A percentile compares a stretch with the other conserved stretches of the same genome.
These are phyloP conservation scores for Dinomys branickii DNA, from an alignment of 2,113 vertebrate genomes.

Conservation along the genomic window DNA sequence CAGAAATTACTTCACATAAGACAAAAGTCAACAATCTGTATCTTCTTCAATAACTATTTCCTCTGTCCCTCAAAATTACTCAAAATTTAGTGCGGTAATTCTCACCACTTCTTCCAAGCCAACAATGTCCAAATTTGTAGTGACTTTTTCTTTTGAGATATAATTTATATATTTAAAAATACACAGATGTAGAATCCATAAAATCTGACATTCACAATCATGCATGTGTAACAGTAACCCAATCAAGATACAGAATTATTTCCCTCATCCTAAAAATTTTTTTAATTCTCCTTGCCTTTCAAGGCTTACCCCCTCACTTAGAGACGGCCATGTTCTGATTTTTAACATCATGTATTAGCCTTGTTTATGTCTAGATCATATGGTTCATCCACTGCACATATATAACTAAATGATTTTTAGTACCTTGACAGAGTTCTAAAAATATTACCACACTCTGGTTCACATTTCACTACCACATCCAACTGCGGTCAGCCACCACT, in stretches of 20 bases:
- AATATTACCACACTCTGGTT: background rate
- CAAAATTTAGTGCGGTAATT: background rate
- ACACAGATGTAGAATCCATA: background rate
- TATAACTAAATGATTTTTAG: background rate
- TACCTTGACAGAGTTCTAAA: background rate
- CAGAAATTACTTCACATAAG: background rate
- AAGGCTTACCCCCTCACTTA: background rate
- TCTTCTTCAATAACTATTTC: background rate
- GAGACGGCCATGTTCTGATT: background rate
- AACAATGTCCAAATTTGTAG: conserved; percentile 17
- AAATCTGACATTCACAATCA: background rate
- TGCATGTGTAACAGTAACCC: background rate
- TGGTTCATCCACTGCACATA: background rate
- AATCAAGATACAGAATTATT: background rate
- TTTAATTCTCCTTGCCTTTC: background rate
- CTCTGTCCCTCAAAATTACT: background rate
- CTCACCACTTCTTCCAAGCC: background rate
- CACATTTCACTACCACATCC: background rate
- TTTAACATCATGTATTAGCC: background rate
- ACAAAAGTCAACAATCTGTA: conserved; percentile 16
- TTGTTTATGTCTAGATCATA: background rate
- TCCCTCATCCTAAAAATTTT: background rate
- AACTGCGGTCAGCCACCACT: background rate
- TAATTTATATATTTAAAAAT: conserved; percentile 2
- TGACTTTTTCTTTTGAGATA: conserved; percentile 1